These are phyloP conservation scores for Mesembrinibis cayennensis DNA, from an alignment of 2,113 vertebrate species.

Conservation along the genomic window DNA sequence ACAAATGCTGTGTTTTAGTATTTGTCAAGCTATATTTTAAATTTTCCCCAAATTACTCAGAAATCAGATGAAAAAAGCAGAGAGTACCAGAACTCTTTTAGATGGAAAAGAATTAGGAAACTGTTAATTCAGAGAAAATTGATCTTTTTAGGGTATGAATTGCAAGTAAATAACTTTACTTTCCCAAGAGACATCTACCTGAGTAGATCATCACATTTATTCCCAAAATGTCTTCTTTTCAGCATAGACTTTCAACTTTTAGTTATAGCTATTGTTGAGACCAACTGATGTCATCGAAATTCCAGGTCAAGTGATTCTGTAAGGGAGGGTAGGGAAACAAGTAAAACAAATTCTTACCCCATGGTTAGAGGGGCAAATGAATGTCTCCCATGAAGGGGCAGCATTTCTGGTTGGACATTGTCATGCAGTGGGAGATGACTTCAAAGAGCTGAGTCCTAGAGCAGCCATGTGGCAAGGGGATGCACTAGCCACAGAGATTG, in stretches of 20 bases:
- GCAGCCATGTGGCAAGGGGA: not conserved
- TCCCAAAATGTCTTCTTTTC: not conserved
- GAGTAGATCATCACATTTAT: not conserved
- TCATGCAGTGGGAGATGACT: not conserved
- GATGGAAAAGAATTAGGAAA: not conserved
- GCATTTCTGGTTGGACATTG: not conserved
- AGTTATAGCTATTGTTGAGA: not conserved
- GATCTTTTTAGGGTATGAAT: not conserved
- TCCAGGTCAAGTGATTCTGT: not conserved
- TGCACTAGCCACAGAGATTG: not conserved
- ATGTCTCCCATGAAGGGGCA: not conserved
- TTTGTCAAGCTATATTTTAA: not conserved
- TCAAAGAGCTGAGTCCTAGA: not conserved
- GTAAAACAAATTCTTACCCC: not conserved
- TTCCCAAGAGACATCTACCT: not conserved
- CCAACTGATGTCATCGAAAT: not conserved
- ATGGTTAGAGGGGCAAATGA: fast-evolving
- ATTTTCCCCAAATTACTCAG: not conserved
- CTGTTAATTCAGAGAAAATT: not conserved
- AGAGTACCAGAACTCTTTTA: not conserved
- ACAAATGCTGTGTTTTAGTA: not conserved
- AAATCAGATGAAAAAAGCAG: not conserved
- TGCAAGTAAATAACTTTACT: not conserved
- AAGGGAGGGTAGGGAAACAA: not conserved
- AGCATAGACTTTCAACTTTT: not conserved